These are phyloP conservation scores for Protula sp. DNA, from an alignment of 2,888 invertebrate genomes.

Conservation along the genomic window DNA sequence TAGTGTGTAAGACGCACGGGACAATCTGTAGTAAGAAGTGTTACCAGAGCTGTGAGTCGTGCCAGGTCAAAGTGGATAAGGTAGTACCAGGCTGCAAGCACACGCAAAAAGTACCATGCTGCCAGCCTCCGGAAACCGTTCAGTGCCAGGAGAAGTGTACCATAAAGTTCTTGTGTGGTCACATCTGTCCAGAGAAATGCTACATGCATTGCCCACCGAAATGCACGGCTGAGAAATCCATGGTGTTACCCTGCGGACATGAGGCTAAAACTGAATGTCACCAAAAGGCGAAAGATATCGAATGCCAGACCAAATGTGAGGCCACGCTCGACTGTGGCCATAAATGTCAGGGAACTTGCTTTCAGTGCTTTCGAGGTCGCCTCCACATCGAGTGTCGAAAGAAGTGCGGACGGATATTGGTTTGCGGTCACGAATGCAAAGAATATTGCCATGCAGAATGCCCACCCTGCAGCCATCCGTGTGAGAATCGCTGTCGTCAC, in stretches of 20 bases:
- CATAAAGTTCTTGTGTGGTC: constrained; percentile 55
- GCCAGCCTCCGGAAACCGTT: constrained; percentile 21
- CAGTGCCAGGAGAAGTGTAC: constrained; percentile 31
- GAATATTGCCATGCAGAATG: constrained; percentile 45
- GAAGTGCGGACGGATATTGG: constrained; percentile 59
- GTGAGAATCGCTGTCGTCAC: constrained; percentile 45
- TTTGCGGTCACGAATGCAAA: constrained; percentile 52
- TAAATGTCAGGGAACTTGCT: constrained; percentile 42
- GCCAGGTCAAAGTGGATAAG: constrained; percentile 29
- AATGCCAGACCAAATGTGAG: constrained; percentile 23
- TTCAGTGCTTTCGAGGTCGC: constrained; percentile 60
- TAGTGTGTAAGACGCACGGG: constrained; percentile 23
- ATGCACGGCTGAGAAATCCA: constrained; percentile 52
- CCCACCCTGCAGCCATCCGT: constrained; percentile 41
- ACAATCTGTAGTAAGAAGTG: too few relatives aligned
- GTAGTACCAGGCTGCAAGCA: constrained; percentile 38
- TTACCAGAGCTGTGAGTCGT: too few relatives aligned
- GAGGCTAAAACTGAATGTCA: constrained; percentile 53
- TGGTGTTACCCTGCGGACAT: constrained; percentile 59
- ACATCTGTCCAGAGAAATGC: constrained; percentile 59
- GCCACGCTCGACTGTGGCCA: constrained; percentile 27
- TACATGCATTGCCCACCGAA: constrained; percentile 25
- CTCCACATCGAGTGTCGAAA: constrained; percentile 61
- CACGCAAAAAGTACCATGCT: constrained; percentile 29
- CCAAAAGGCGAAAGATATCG: constrained; percentile 49